Evolutionary conservation across 1,140 invertebrate species (phyloP), one percentile per base, ranked within the genome.

Genomic region (Aplysia californica): DNA sequence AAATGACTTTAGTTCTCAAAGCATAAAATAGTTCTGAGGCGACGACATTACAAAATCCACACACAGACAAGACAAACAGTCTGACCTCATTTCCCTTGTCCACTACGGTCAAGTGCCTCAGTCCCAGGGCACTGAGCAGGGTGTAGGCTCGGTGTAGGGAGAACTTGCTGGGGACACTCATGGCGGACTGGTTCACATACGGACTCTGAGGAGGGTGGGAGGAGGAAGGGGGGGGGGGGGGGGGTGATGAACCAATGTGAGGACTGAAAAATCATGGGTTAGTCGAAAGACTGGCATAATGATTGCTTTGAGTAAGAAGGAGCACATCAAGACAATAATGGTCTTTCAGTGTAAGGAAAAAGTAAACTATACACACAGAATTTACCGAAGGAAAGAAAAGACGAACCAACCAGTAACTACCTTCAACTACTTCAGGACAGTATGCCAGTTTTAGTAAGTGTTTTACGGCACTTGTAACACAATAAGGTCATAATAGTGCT

Each of bases 21-120:
- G n/a, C n/a, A n/a, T n/a, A n/a, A n/a, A n/a, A n/a, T n/a, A n/a
- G n/a, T n/a, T n/a, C n/a, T n/a, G n/a, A n/a, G n/a, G n/a, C n/a
- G n/a, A n/a, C n/a, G n/a, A n/a, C n/a, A n/a, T n/a, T n/a, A n/a
- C n/a, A n/a, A n/a, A n/a, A n/a, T n/a, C n/a, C n/a, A n/a, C n/a
- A n/a, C n/a, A n/a, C n/a, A n/a, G n/a, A n/a, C n/a, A n/a, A n/a
- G n/a, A n/a, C n/a, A n/a, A n/a, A n/a, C n/a, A n/a, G n/a, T n/a
- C n/a, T 44, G 15, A 75, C 72, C 72, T 94, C 93, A 88, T 98
- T 97, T n/a, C 92, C 92, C 85, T 96, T 95, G 89, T 98, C 95
- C 0, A 98, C 93, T 18, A 99, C 96, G 68, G 96, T 93, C 80
- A 99, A 89, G 91, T 99, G 97, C 10, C 98, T 91, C 64, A 99